These are phyloP conservation scores for Eutrigla gurnardus DNA, from an alignment of 2,797 vertebrate genomes.

Conservation along the genomic window DNA sequence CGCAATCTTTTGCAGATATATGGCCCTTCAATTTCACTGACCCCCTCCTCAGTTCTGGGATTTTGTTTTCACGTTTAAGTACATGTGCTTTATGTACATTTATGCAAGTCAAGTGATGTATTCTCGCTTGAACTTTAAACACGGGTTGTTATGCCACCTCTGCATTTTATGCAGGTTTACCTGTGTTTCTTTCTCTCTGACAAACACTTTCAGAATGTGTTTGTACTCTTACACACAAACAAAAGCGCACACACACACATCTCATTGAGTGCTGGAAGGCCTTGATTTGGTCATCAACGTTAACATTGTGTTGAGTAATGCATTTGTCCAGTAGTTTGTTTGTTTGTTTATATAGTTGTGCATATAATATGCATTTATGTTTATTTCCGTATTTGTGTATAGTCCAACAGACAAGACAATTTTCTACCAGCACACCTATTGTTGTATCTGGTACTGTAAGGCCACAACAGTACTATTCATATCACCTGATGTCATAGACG, in stretches of 20 bases:
- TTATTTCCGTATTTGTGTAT: neutral
- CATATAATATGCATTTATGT: neutral
- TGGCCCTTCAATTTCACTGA: slow-evolving; percentile 25
- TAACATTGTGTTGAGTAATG: neutral
- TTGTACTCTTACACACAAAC: neutral
- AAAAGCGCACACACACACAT: neutral
- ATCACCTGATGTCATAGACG: too few species aligned
- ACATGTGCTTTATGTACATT: neutral
- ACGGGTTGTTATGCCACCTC: neutral
- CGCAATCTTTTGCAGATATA: slow-evolving; percentile 35
- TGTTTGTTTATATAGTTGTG: neutral
- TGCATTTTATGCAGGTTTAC: neutral
- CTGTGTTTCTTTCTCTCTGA: neutral
- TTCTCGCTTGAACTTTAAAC: neutral
- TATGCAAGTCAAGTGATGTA: neutral
- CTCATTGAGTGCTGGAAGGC: neutral
- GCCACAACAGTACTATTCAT: too few species aligned
- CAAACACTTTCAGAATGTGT: neutral
- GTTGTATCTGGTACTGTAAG: too few species aligned
- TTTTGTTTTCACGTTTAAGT: slow-evolving; percentile 14
- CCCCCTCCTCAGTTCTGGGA: neutral
- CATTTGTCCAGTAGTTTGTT: neutral
- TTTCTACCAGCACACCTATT: too few species aligned
- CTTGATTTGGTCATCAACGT: neutral
- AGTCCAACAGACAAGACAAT: neutral